Percentiles rank a stretch among this genome's conserved stretches.
phyloP scores from a whole-genome alignment of 2,113 vertebrate genomes.

The Triplophysa tibetana region DNA sequence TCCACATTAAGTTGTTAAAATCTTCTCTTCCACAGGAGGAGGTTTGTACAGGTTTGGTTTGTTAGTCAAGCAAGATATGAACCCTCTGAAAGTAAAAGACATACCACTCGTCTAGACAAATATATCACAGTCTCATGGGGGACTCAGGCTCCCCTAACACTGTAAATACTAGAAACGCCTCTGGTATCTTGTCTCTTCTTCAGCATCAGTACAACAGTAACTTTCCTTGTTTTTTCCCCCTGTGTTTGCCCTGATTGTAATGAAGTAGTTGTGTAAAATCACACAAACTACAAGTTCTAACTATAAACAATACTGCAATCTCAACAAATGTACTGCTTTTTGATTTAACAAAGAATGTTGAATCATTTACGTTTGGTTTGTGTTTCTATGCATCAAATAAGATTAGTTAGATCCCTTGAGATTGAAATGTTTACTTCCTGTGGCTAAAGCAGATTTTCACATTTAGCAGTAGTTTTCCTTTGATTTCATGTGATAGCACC shows the following conservation, averaged over 20 bases:
- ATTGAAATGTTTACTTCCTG: conserved; percentile 10
- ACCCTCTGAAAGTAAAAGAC: no score
- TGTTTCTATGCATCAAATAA: conserved; percentile 21
- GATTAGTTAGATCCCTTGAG: neutral
- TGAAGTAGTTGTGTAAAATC: neutral
- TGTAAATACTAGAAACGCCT: neutral
- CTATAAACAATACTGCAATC: neutral
- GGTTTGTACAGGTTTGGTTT: no score
- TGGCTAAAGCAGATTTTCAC: conserved; percentile 1
- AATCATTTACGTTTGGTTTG: neutral
- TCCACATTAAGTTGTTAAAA: no score
- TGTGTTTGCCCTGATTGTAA: neutral
- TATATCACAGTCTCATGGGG: no score
- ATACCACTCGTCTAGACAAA: no score
- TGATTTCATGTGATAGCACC: conserved; percentile 18
- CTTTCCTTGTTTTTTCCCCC: neutral
- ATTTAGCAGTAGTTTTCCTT: neutral
- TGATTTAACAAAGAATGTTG: neutral
- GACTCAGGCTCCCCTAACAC: no score
- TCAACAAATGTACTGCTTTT: neutral
- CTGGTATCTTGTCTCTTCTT: neutral
- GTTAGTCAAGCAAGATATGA: no score
- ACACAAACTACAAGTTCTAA: neutral
- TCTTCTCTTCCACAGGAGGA: no score
- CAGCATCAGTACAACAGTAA: no score